phyloP scores from a whole-genome alignment of 2,113 vertebrate genomes.

The Laticauda laticaudata region DNA sequence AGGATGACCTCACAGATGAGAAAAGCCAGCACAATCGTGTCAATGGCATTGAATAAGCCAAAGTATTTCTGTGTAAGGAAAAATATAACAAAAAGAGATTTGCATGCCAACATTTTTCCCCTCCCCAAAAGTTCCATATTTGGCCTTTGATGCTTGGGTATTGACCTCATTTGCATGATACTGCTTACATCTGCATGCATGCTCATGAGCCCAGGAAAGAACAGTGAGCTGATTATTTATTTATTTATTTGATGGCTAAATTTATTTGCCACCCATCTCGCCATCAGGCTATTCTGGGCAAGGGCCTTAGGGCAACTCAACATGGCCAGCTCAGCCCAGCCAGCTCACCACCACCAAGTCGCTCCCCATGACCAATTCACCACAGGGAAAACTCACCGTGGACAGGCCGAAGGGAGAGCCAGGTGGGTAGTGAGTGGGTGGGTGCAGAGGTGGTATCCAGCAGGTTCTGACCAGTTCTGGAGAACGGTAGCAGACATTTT shows the following conservation, averaged over 20 bases:
- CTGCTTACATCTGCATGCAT: neutral
- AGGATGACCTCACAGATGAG: slow-evolving; percentile 48
- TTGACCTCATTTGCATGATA: neutral
- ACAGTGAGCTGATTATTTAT: neutral
- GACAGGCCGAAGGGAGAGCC: no score
- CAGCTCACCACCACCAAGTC: no score
- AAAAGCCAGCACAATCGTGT: slow-evolving; percentile 50
- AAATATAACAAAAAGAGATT: slow-evolving; percentile 3
- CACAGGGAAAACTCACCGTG: no score
- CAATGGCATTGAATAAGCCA: slow-evolving; percentile 47
- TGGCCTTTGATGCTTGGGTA: neutral
- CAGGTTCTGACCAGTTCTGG: no score
- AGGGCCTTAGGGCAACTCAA: neutral
- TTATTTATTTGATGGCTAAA: neutral
- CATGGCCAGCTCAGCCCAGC: no score
- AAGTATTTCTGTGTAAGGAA: slow-evolving; percentile 45
- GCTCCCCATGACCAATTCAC: no score
- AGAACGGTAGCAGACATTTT: no score
- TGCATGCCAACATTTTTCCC: neutral
- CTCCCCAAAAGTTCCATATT: neutral
- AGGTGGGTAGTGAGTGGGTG: fast-evolving
- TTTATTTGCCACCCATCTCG: neutral
- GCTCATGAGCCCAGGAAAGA: neutral
- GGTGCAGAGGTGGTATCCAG: no score
- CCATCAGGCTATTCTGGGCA: no score